phyloP scores from a whole-genome alignment of 2,113 vertebrate species.

The Fregetta grallaria region DNA sequence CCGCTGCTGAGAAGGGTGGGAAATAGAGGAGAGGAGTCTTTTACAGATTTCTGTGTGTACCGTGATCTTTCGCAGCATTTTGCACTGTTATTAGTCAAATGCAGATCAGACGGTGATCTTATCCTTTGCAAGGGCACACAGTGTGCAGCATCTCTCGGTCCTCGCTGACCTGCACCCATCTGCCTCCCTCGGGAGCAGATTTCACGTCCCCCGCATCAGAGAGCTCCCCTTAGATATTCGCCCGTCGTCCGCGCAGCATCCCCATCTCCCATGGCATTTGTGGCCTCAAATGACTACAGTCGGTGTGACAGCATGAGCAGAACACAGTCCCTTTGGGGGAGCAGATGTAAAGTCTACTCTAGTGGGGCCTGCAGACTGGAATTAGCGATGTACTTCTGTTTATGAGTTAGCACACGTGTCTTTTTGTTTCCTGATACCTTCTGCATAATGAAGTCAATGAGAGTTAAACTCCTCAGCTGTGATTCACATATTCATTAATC shows the following conservation, averaged over 20 bases:
- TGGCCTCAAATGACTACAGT: neutral
- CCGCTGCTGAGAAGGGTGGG: neutral
- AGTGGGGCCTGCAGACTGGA: neutral
- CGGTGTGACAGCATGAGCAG: neutral
- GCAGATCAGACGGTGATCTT: neutral
- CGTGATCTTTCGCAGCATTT: neutral
- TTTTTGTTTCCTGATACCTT: conserved; percentile 64
- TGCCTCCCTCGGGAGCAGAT: neutral
- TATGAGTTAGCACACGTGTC: conserved; percentile 33
- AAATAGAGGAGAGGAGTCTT: neutral
- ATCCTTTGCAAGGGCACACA: neutral
- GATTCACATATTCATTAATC: conserved; percentile 70
- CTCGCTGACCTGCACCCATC: neutral
- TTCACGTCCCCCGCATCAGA: rapidly evolving
- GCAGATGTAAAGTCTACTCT: conserved; percentile 3
- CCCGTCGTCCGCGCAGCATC: rapidly evolving
- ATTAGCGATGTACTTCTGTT: conserved; percentile 21
- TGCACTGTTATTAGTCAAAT: neutral
- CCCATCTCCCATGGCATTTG: neutral
- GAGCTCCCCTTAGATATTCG: neutral
- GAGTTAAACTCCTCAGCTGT: conserved; percentile 63
- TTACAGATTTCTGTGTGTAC: neutral
- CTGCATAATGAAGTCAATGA: conserved; percentile 63
- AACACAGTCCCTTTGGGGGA: neutral
- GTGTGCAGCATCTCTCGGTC: neutral